Evolutionary conservation across 2,113 vertebrate species (phyloP), one percentile per base, ranked within the genome.

Genomic region (Actinemys pallida): DNA sequence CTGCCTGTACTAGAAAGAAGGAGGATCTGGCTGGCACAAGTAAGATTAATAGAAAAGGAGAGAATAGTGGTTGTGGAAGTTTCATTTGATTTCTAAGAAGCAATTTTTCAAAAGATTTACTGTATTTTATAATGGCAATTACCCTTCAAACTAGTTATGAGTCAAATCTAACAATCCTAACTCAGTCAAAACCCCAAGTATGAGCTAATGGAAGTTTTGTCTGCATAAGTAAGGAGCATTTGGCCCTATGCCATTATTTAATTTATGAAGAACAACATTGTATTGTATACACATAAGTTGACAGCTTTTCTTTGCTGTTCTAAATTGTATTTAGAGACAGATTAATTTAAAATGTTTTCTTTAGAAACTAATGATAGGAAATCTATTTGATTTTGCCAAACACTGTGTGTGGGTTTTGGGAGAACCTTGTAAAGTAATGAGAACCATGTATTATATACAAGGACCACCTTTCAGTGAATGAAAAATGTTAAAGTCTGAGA

Each of bases 261-360:
- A 90, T 93, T 94, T 95, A 95, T 95, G 94, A 90, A 75, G 85
- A 95, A 81, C 88, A 93, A 84, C 62, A 91, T 50, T 87, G 94
- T 91, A 88, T 96, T 97, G 86, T 94, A 53, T 39, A 96, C 76
- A 72, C 56, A 90, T 78, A 29, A 35, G 49, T 24, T 59, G 75
- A 50, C 75, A 91, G 81, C 19, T 91, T 92, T 92, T 27, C 65
- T 91, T 95, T 90, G 72, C 50, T 90, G 72, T 93, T 94, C 45
- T 91, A 88, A 96, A 90, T 96, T 94, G 81, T 93, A 75, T 91
- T 92, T 95, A 88, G 84, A 90, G 83, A 88, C 83, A 92, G 78
- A 95, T 47, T 95, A 90, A 93, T 96, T 96, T 93, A 79, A 91
- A 95, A 88, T 88, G 35, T 57, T 90, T 96, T 93, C 52, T 88